Evolutionary conservation across 2,888 invertebrate genomes (phyloP).

Genomic region (Chrysolina oricalcia): DNA sequence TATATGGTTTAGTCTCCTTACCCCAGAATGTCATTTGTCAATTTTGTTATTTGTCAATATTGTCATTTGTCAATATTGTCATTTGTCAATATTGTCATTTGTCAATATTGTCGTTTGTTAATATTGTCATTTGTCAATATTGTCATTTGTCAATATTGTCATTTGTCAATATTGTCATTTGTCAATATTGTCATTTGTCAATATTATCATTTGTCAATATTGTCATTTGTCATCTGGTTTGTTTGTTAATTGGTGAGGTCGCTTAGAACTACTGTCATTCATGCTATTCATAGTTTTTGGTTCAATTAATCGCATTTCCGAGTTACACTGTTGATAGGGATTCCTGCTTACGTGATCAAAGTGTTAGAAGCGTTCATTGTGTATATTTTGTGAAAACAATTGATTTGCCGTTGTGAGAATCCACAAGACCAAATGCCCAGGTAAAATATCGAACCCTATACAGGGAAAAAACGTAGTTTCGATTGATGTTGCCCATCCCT

Average conservation of each 20-base stretch:
- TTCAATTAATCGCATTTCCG: conserved; percentile 7
- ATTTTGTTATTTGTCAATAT: no score
- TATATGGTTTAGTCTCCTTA: no score
- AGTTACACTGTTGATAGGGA: not conserved
- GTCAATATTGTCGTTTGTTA: no score
- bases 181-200: not conserved
- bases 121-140: no score
- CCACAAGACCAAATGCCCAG: conserved; percentile 8
- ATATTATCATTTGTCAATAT: not conserved
- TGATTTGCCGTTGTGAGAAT: not conserved
- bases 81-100: no score
- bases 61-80: no score
- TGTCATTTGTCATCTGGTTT: not conserved
- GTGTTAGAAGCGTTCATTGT: conserved; percentile 1
- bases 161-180: not conserved
- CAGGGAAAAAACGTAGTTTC: conserved; percentile 14
- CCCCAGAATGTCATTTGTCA: no score
- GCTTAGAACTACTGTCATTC: conserved; percentile 9
- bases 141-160: no score
- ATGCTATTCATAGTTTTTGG: not conserved
- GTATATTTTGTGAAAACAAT: not conserved
- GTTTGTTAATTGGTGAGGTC: not conserved
- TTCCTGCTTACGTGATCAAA: conserved; percentile 13
- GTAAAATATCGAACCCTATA: not conserved
- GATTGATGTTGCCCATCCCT: conserved; percentile 28